Base-by-base conservation (phyloP, 2,888 invertebrate species). In the Pelosia muscerda region DNA sequence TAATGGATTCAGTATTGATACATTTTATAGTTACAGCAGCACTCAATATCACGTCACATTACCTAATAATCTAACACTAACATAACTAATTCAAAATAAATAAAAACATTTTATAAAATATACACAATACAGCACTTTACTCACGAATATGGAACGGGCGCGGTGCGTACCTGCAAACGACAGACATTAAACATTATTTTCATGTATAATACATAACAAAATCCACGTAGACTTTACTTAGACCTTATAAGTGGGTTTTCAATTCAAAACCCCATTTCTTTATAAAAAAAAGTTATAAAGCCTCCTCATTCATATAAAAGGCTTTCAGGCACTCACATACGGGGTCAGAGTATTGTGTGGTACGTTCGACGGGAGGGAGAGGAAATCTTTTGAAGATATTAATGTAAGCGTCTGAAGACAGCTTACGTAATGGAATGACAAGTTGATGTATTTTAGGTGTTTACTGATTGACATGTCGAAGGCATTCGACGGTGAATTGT, bases 261-360 rank as follows among this genome's bases (percentile, higher is more conserved):
- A 70, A 80, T 80, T 73, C 78, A 80, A 57, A 80, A 76, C 76
- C 69, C 64, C 72, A 76, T 77, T 77, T 77, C 75, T 75, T 76
- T 79, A 78, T 76, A 86, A 87, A 56, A 86, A 84, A 87, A 86
- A 85, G 80, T 86, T 89, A 82, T 85, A 83, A 84, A 86, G 84
- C 85, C 77, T 78, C 80, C 59, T 83, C 85, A 84, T 86, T 88
- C 84, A 84, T 76, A 82, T 78, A 84, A 83, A 85, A 87, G 81
- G 86, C 88, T 88, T 88, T 90, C 82, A 86, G 81, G 81, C 84
- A 79, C 83, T 74, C 79, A 69, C 76, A 76, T 68, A 75, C 69
- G 74, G 67, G 81, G 70, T 72, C 76, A 78, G 64, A 71, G 64
- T 74, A 74, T 73, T 73, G 76, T 70, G 56, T 77, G 82, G 84